phyloP scores from a whole-genome alignment of 1,140 invertebrate species.

The Zaprionus taronus region DNA sequence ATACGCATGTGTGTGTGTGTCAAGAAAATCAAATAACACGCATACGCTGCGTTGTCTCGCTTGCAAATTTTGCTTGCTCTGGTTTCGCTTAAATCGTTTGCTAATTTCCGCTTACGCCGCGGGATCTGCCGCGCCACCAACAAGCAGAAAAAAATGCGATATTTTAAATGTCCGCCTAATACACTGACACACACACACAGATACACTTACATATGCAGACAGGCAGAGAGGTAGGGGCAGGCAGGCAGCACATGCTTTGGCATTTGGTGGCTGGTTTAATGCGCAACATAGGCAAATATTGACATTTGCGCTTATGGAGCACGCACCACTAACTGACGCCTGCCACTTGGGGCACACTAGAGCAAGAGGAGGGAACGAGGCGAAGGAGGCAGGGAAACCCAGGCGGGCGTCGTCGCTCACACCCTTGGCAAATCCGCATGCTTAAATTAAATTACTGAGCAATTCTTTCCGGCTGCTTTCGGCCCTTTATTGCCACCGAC shows the following conservation, averaged over 20 bases:
- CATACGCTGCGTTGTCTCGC: constrained; percentile 57
- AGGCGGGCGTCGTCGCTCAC: not conserved
- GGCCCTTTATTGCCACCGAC: constrained; percentile 28
- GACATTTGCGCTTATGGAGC: constrained; percentile 76
- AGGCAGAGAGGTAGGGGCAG: not conserved
- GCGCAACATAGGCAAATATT: constrained; percentile 77
- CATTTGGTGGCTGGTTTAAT: constrained; percentile 59
- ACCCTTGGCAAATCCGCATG: constrained; percentile 31
- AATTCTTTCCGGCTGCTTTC: constrained; percentile 78
- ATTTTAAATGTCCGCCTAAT: constrained; percentile 63
- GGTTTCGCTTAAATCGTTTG: constrained; percentile 70
- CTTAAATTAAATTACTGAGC: constrained; percentile 81
- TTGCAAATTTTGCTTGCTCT: constrained; percentile 10
- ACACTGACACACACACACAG: not conserved
- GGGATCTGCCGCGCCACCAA: constrained; percentile 31
- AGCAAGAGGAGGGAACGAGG: not conserved
- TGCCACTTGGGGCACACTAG: constrained; percentile 24
- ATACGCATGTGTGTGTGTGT: constrained; percentile 10
- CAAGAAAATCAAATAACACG: constrained; percentile 70
- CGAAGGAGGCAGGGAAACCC: no score
- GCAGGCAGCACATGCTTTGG: constrained; percentile 63
- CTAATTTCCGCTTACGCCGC: constrained; percentile 75
- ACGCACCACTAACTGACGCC: constrained; percentile 73
- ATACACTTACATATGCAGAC: not conserved
- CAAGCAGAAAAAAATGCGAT: constrained; percentile 24